Evolutionary conservation across 1,140 invertebrate genomes (phyloP).

Genomic region (Drosophila nasuta): DNA sequence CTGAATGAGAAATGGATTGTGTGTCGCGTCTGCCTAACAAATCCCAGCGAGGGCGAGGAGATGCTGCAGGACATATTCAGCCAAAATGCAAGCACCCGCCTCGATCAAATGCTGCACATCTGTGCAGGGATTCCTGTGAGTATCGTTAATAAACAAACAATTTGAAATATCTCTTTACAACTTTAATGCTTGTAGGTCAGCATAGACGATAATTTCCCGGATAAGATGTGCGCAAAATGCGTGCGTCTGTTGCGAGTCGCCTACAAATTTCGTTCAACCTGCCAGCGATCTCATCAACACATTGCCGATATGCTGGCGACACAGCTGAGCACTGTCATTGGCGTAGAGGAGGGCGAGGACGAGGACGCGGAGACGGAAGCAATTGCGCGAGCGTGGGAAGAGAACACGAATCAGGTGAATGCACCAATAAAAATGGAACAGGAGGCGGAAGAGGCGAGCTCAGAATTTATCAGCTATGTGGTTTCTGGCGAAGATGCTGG

Average conservation of each 20-base stretch:
- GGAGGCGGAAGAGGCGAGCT: conserved; percentile 8
- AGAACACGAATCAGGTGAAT: conserved; percentile 44
- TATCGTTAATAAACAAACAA: not conserved
- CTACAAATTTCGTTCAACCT: conserved; percentile 72
- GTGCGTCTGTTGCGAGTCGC: conserved; percentile 49
- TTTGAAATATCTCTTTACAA: not conserved
- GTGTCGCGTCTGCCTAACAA: conserved; percentile 86
- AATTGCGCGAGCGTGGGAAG: conserved; percentile 53
- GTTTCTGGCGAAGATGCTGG: conserved; percentile 21
- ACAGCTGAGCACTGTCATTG: conserved; percentile 33
- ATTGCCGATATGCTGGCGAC: conserved; percentile 60
- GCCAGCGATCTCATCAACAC: conserved; percentile 72
- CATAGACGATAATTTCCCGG: conserved; percentile 69
- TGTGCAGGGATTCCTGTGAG: conserved; percentile 70
- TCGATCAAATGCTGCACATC: conserved; percentile 85
- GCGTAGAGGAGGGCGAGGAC: conserved; percentile 13
- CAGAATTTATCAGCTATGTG: conserved; percentile 41
- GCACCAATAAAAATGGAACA: conserved; percentile 48
- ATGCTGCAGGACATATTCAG: conserved; percentile 86
- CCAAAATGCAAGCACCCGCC: conserved; percentile 84
- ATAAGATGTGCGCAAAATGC: conserved; percentile 74
- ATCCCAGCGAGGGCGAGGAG: conserved; percentile 75
- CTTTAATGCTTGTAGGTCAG: conserved; percentile 48
- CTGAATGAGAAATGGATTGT: conserved; percentile 86
- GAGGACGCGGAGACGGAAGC: conserved; percentile 43